A percentile compares a stretch with the other conserved stretches of the same genome.
Conservation (phyloP, 2,888 invertebrate genomes). For the Stenotaenia linearis region DNA sequence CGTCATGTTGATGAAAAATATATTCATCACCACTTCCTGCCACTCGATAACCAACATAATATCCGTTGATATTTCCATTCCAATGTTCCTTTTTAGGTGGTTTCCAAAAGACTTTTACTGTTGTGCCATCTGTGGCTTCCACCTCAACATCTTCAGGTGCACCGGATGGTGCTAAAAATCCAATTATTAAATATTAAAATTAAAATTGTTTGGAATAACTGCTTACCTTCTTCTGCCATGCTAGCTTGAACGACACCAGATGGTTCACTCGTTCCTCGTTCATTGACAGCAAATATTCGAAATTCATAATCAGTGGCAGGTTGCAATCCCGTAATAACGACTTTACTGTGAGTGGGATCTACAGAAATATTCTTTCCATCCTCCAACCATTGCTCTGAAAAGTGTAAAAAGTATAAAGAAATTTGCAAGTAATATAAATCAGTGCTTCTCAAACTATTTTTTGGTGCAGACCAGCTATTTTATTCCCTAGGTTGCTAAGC, state of each 20-base stretch:
- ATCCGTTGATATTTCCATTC: conserved; percentile 86
- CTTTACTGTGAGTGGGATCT: not conserved
- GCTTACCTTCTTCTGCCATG: not conserved
- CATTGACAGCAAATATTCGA: conserved; percentile 27
- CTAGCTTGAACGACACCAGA: not conserved
- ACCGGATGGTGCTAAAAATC: conserved; percentile 1
- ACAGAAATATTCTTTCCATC: not conserved
- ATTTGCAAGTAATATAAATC: too few species aligned
- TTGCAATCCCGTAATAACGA: not conserved
- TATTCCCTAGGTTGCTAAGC: too few species aligned
- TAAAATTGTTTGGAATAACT: not conserved
- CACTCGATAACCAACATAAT: conserved; percentile 82
- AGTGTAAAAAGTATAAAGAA: not conserved
- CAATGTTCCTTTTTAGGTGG: conserved; percentile 81
- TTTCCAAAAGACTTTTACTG: conserved; percentile 37
- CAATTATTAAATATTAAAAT: not conserved
- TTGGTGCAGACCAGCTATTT: too few species aligned
- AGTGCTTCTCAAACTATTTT: too few species aligned
- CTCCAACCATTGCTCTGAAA: not conserved
- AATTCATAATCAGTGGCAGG: not conserved
- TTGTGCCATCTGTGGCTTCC: conserved; percentile 26
- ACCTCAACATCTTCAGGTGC: conserved; percentile 29
- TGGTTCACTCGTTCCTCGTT: not conserved
- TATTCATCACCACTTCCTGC: not conserved
- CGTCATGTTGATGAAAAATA: not conserved